Percentiles rank a stretch among this genome's conserved stretches.
Evolutionary conservation across 2,113 vertebrate species (phyloP).

Genomic region (Herpetotheres cachinnans): DNA sequence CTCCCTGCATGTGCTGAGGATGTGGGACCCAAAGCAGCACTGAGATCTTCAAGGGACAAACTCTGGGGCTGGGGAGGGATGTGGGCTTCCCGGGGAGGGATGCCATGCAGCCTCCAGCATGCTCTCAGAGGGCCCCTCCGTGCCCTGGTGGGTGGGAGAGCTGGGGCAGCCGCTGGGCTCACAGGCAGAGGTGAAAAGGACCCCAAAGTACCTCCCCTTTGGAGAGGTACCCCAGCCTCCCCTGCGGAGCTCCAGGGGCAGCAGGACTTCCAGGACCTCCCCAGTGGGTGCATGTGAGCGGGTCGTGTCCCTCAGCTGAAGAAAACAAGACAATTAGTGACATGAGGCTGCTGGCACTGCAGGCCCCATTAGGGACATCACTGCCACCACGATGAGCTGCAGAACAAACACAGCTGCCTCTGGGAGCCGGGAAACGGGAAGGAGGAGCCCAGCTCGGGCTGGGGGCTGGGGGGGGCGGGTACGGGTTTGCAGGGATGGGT

Average conservation of each 20-base stretch:
- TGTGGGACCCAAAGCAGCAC: background rate
- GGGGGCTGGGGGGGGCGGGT: rapidly evolving
- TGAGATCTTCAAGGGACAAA: background rate
- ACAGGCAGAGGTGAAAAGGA: background rate
- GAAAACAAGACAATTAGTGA: background rate
- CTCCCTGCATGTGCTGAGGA: background rate
- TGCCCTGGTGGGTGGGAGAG: background rate
- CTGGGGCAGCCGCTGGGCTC: rapidly evolving
- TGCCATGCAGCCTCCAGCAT: background rate
- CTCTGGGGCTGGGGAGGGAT: background rate
- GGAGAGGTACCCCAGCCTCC: background rate
- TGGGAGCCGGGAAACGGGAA: background rate
- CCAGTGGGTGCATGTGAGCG: rapidly evolving
- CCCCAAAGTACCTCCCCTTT: background rate
- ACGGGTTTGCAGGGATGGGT: background rate
- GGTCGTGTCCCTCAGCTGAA: background rate
- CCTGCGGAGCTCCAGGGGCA: rapidly evolving
- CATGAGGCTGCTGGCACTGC: background rate
- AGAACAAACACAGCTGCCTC: background rate
- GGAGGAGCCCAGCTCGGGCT: rapidly evolving
- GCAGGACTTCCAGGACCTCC: background rate
- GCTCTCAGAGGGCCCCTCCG: background rate
- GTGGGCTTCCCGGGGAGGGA: background rate
- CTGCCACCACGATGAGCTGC: background rate
- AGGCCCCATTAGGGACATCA: background rate